Percentiles rank a stretch among this genome's conserved stretches.
phyloP scores from a whole-genome alignment of 2,113 vertebrate species.

The Terrapene triunguis region DNA sequence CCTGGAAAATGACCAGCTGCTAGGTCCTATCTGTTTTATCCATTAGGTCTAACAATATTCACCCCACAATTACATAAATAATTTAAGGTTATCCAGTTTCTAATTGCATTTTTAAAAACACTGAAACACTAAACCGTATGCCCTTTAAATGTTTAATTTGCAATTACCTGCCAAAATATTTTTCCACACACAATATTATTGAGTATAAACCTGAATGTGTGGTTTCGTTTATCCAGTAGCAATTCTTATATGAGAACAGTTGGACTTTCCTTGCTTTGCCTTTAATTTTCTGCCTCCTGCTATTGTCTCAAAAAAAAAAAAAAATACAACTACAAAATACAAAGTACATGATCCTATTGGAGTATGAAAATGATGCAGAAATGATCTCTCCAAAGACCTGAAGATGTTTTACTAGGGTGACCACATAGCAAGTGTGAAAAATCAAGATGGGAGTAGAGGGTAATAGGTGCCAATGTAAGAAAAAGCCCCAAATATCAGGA shows the following conservation, averaged over 20 bases:
- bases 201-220: accelerated
- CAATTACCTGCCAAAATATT: slow-evolving; percentile 11
- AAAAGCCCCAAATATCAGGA: too few species aligned
- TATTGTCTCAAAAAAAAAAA: not conserved
- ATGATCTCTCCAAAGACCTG: not conserved
- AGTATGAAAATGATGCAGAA: not conserved
- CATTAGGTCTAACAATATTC: slow-evolving; percentile 36
- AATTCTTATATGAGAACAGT: accelerated
- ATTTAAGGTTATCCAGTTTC: slow-evolving; percentile 19
- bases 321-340: not conserved
- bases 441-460: too few species aligned
- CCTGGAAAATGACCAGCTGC: slow-evolving; percentile 53
- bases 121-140: not conserved
- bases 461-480: too few species aligned
- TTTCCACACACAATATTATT: accelerated
- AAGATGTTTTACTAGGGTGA: not conserved
- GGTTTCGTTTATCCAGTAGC: accelerated
- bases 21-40: slow-evolving; percentile 38
- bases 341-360: accelerated
- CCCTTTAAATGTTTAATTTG: slow-evolving; percentile 50
- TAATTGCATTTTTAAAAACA: slow-evolving; percentile 47
- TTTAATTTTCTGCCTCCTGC: accelerated
- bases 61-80: slow-evolving; percentile 53
- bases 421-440: too few species aligned
- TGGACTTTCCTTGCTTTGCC: accelerated